Evolutionary conservation across 1,140 invertebrate species (phyloP).

Genomic region (Lucilia cuprina): DNA sequence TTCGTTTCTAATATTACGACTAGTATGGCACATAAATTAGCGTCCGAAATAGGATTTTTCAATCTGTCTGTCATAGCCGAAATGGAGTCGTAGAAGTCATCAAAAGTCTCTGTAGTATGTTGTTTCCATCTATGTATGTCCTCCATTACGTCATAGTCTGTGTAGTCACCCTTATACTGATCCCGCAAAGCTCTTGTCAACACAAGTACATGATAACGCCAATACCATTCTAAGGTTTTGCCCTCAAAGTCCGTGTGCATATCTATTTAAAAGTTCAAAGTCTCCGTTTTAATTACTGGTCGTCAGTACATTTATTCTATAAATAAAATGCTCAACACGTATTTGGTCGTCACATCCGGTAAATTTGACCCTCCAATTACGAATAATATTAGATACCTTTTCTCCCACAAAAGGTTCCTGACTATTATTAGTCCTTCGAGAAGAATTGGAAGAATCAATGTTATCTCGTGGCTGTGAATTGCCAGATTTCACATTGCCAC

Average conservation of each 20-base stretch:
- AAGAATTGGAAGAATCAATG: not conserved
- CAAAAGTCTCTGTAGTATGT: not conserved
- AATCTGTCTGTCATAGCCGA: not conserved
- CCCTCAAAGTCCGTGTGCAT: not conserved
- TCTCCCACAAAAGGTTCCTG: not conserved
- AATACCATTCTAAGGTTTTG: constrained; percentile 20
- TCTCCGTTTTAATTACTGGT: not conserved
- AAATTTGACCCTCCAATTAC: not conserved
- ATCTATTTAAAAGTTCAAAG: not conserved
- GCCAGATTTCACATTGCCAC: not conserved
- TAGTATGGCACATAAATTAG: not conserved
- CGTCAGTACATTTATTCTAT: not conserved
- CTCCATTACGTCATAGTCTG: not conserved
- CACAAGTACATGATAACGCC: not conserved
- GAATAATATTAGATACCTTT: not conserved
- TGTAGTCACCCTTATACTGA: not conserved
- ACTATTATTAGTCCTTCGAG: too few species aligned
- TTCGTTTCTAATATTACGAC: not conserved
- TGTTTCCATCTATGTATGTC: constrained; percentile 1
- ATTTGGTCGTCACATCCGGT: not conserved
- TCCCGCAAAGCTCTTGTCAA: too few species aligned
- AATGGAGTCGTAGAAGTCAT: constrained; percentile 5
- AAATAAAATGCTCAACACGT: not conserved
- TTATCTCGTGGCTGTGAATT: not conserved
- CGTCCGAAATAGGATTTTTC: not conserved